Conservation (phyloP, 2,113 vertebrate genomes). For the Okapia johnstoni region DNA sequence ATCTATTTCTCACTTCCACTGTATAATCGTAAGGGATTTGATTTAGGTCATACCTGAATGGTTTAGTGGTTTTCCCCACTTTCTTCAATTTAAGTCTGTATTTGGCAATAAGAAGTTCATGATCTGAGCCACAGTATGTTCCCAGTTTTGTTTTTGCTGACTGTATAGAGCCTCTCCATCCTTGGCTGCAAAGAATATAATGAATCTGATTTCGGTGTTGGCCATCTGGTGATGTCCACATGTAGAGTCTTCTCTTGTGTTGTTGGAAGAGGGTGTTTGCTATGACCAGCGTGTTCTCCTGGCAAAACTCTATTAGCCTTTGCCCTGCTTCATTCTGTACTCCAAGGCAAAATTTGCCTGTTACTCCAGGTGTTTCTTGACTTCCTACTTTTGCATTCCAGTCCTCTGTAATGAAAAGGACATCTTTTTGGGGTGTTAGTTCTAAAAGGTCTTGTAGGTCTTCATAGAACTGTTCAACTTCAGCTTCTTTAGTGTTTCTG, state of each 20-base stretch:
- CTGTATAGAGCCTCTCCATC: neutral
- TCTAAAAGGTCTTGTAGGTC: neutral
- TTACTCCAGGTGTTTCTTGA: neutral
- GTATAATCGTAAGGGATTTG: neutral
- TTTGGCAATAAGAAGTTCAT: neutral
- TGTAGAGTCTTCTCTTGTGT: neutral
- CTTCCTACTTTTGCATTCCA: neutral
- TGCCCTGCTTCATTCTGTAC: neutral
- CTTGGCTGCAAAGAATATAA: neutral
- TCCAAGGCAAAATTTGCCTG: neutral
- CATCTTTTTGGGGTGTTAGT: neutral
- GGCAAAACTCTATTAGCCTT: neutral
- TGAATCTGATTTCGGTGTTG: neutral
- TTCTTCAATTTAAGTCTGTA: neutral
- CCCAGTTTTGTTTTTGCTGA: neutral
- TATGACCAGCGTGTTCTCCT: neutral
- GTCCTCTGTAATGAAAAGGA: neutral
- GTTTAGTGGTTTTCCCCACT: neutral
- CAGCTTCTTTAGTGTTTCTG: neutral
- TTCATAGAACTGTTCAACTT: neutral
- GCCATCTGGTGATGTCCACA: neutral
- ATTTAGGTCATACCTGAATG: neutral
- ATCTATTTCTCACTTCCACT: neutral
- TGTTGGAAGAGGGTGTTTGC: neutral
- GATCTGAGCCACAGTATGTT: neutral